phyloP scores from a whole-genome alignment of 2,797 vertebrate genomes.

The Peromyscus eremicus region DNA sequence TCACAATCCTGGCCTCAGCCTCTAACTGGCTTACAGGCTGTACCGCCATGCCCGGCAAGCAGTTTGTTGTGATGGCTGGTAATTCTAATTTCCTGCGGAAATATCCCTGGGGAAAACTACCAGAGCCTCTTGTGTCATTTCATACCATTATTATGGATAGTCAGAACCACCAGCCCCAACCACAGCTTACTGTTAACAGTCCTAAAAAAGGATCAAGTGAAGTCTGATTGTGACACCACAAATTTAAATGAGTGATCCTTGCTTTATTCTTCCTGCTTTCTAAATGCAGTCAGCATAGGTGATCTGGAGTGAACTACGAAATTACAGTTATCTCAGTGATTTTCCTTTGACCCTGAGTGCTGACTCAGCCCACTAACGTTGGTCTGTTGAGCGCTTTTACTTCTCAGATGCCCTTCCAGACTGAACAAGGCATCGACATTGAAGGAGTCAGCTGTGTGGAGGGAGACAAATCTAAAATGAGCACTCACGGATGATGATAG shows the following conservation, averaged over 20 bases:
- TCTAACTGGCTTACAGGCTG: background rate
- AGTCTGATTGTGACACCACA: background rate
- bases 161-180: background rate
- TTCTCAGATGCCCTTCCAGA: conserved; percentile 13
- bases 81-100: conserved; percentile 45
- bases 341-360: conserved; percentile 42
- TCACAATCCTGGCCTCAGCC: background rate
- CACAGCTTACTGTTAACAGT: background rate
- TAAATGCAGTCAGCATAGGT: background rate
- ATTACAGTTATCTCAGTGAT: background rate
- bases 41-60: background rate
- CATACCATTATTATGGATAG: background rate
- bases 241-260: conserved; percentile 41
- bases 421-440: background rate
- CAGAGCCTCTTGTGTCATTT: conserved; percentile 22
- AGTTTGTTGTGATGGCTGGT: conserved; percentile 15
- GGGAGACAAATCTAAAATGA: conserved; percentile 8
- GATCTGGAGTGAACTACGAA: conserved; percentile 23
- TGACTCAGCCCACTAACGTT: background rate
- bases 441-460: background rate
- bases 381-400: background rate
- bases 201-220: background rate
- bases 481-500: background rate
- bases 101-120: background rate
- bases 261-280: conserved; percentile 26